Evolutionary conservation across 2,797 vertebrate species (phyloP), one percentile per base, ranked within the genome.

Genomic region (Petrocephalus schoutedeni): DNA sequence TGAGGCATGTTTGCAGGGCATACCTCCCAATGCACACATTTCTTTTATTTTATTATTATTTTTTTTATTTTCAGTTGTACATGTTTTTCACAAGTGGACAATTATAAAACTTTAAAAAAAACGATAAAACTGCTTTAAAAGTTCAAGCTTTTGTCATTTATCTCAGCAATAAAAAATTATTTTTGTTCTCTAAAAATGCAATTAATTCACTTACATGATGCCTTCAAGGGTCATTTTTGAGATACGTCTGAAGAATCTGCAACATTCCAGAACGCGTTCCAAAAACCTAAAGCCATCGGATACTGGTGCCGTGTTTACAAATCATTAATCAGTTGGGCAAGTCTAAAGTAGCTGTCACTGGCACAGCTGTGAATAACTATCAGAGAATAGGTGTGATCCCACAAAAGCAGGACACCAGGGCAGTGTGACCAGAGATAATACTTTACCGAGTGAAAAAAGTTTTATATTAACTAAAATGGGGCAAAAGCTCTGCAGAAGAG

Each of bases 391-490:
- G 88, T 92, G 57, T 91, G 90, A 91, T 88, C 90, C 90, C 92
- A 95, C 94, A 95, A 93, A 94, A 91, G 92, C 57, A 88, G 90
- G 93, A 93, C 94, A 93, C 94, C 92, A 92, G 91, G 93, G 92
- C 93, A 91, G 91, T 93, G 94, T 93, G 93, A 92, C 93, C 89
- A 89, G 90, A 84, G 88, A 92, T 91, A 91, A 88, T 89, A 90
- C 87, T 91, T 90, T 8, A 77, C 32, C 19, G 32, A 14, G 71
- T 45, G 36, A 36, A 77, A 93, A 77, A 61, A 93, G 93, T 92
- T 94, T 94, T 94, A 93, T 93, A 92, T 95, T 94, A 95, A 94
- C 93, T 95, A 93, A 89, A 93, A 94, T 89, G 89, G 92, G 89
- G 61, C 89, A 92, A 92, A 93, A 45, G 57, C 91, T 90, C 91